Percentiles rank a stretch among this genome's conserved stretches.
Evolutionary conservation across 2,797 vertebrate genomes (phyloP).

Genomic region (Champsocephalus gunnari): DNA sequence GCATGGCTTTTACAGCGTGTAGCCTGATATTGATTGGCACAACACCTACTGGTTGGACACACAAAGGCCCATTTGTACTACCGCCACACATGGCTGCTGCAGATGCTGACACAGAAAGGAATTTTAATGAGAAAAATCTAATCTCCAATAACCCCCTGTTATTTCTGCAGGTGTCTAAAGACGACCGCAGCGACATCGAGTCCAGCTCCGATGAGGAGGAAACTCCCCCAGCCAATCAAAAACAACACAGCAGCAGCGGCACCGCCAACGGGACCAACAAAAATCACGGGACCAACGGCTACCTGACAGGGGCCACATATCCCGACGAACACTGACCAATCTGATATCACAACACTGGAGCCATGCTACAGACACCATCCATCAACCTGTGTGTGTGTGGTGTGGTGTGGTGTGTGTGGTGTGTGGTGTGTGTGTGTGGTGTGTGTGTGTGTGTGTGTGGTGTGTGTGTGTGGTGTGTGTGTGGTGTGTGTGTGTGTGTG

Average conservation of each 20-base stretch:
- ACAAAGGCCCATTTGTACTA: constrained; percentile 30
- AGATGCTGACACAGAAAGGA: constrained; percentile 48
- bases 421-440: constrained; percentile 30
- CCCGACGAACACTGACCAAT: constrained; percentile 90
- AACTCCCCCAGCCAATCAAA: constrained; percentile 85
- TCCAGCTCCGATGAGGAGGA: constrained; percentile 98
- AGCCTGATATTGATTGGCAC: constrained; percentile 37
- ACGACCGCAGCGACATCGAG: constrained; percentile 95
- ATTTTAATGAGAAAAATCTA: constrained; percentile 40
- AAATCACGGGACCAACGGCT: constrained; percentile 94
- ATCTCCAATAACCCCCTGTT: constrained; percentile 15
- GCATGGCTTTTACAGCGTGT: constrained; percentile 13
- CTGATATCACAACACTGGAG: constrained; percentile 65
- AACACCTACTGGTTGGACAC: constrained; percentile 10
- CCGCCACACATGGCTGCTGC: constrained; percentile 26
- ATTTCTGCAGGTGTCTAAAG: constrained; percentile 91
- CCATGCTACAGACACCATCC: constrained; percentile 69
- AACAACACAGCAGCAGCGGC: constrained; percentile 82
- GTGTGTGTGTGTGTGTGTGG: constrained; percentile 6
- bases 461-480: constrained; percentile 51
- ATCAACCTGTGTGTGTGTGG: constrained; percentile 62
- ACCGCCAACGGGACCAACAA: constrained; percentile 90
- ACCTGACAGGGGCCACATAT: constrained; percentile 87
- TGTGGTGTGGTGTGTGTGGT: constrained; percentile 25
- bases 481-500: constrained; percentile 43